These are phyloP conservation scores for Macrosoma leucophasiata DNA, from an alignment of 2,888 invertebrate genomes.

Conservation along the genomic window DNA sequence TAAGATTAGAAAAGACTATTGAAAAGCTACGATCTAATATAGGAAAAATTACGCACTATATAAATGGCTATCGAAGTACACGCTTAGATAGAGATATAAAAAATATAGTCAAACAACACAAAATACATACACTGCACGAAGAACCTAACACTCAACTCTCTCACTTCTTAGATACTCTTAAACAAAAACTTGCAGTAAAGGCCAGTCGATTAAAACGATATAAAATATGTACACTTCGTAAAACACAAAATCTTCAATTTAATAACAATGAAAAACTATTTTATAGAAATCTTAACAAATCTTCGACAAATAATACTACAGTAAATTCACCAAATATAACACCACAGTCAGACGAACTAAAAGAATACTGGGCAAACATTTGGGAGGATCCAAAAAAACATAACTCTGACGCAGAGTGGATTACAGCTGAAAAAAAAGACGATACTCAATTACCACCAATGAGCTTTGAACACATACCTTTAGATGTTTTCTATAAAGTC, in stretches of 20 bases:
- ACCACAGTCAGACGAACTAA: no score
- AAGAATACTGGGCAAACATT: no score
- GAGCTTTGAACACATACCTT: slow-evolving; percentile 5
- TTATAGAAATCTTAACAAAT: slow-evolving; percentile 9
- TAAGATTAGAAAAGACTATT: slow-evolving; percentile 14
- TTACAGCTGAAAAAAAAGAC: no score
- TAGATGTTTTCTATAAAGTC: slow-evolving; percentile 7
- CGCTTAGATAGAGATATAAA: slow-evolving; percentile 7
- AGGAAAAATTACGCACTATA: slow-evolving; percentile 13
- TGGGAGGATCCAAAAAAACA: no score
- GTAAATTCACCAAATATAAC: no score
- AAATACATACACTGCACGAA: slow-evolving; percentile 13
- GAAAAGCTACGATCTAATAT: slow-evolving; percentile 13
- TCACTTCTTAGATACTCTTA: slow-evolving; percentile 14
- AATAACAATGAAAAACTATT: slow-evolving; percentile 17
- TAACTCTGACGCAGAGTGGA: no score
- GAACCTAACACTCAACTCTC: slow-evolving; percentile 4
- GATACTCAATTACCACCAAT: slow-evolving; percentile 3
- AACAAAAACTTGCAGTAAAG: slow-evolving; percentile 13
- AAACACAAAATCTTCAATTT: slow-evolving; percentile 18
- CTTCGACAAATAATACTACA: no score
- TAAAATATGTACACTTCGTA: slow-evolving; percentile 13
- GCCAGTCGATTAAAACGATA: slow-evolving; percentile 15
- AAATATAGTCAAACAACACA: slow-evolving; percentile 7
- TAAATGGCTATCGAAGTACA: slow-evolving; percentile 10